These are phyloP conservation scores for Pachypanchax playfairii DNA, from an alignment of 2,113 vertebrate genomes.

Conservation along the genomic window DNA sequence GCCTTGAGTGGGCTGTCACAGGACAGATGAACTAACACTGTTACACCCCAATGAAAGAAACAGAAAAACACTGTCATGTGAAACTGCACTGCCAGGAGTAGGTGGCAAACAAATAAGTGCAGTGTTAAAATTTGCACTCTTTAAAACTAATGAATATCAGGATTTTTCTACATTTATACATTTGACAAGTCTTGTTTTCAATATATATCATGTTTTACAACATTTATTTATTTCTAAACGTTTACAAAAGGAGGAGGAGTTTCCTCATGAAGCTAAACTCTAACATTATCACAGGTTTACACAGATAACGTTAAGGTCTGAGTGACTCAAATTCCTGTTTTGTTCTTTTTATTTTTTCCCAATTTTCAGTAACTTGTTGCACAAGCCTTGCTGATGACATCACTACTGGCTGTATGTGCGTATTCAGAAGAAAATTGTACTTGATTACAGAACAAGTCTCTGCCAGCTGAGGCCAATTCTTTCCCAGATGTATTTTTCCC, in stretches of 20 bases:
- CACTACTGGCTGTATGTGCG: conserved; percentile 28
- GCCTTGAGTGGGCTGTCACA: conserved; percentile 47
- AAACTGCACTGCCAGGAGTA: conserved; percentile 31
- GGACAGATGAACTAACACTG: conserved; percentile 67
- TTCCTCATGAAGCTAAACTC: not conserved
- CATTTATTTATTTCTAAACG: not conserved
- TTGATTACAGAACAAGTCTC: conserved; percentile 45
- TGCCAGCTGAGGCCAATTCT: conserved; percentile 39
- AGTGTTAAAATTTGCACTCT: conserved; percentile 21
- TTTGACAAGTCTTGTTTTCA: no score
- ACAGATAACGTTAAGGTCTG: not conserved
- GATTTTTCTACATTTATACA: conserved; percentile 9
- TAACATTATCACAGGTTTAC: not conserved
- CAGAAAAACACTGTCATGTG: conserved; percentile 43
- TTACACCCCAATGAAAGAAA: conserved; percentile 65
- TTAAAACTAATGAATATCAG: conserved; percentile 14
- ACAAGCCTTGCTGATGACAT: conserved; percentile 43
- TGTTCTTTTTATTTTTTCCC: not conserved
- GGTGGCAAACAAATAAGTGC: conserved; percentile 47
- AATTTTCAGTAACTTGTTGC: conserved; percentile 22
- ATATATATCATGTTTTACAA: conserved; percentile 14
- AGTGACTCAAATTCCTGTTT: not conserved
- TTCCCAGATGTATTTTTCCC: conserved; percentile 25
- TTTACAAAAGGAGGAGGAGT: not conserved
- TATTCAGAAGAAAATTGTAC: conserved; percentile 42